Percentiles rank a stretch among this genome's conserved stretches.
These are phyloP conservation scores for Centropyge bicolor DNA, from an alignment of 2,797 vertebrate genomes.

Conservation along the genomic window DNA sequence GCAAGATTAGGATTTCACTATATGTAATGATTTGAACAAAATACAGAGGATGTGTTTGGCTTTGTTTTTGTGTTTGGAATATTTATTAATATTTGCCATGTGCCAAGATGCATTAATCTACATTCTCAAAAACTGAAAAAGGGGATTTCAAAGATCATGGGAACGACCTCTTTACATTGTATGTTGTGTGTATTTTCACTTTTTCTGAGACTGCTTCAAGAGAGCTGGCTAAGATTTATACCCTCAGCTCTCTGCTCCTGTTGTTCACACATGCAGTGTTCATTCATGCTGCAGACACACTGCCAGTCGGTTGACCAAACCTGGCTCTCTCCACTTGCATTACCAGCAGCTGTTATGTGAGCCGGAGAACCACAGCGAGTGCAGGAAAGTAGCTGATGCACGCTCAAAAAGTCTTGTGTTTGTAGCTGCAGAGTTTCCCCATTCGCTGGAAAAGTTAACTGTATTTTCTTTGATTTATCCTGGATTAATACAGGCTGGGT, in stretches of 20 bases:
- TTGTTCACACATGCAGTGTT: conserved; percentile 37
- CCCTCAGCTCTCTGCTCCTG: conserved; percentile 19
- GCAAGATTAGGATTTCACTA: background rate
- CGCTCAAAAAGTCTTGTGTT: conserved; percentile 27
- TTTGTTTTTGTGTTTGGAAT: background rate
- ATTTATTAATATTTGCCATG: background rate
- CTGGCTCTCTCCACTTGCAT: conserved; percentile 39
- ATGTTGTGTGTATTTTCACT: background rate
- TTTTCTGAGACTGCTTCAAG: conserved; percentile 9
- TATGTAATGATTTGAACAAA: background rate
- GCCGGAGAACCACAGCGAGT: conserved; percentile 30
- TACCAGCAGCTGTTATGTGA: conserved; percentile 51
- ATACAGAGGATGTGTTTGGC: background rate
- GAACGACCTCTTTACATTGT: background rate
- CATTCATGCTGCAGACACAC: conserved; percentile 55
- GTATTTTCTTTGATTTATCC: conserved; percentile 17
- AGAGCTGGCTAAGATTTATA: background rate
- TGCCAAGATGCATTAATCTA: background rate
- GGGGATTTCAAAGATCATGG: background rate
- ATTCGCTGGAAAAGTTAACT: conserved; percentile 11
- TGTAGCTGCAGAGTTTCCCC: conserved; percentile 24
- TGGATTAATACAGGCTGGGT: conserved; percentile 11
- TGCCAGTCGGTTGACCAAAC: conserved; percentile 31
- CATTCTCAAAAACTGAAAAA: background rate
- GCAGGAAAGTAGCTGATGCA: conserved; percentile 37